A percentile compares a stretch with the other conserved stretches of the same genome.
Conservation (phyloP, 2,888 invertebrate genomes). For the Vandiemenella viatica region DNA sequence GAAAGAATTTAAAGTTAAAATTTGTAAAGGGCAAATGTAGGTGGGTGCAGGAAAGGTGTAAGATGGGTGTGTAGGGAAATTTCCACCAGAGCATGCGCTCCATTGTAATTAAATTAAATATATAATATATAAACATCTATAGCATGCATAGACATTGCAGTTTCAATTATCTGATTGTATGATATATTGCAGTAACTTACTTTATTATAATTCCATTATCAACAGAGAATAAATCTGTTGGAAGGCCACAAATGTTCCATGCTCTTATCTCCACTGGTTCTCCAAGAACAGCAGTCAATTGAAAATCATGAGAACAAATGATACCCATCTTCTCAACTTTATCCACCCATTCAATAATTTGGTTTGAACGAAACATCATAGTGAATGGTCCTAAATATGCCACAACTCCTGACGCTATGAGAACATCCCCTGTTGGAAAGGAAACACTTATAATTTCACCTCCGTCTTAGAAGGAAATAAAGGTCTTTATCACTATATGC, state of each 20-base stretch:
- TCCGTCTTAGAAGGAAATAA: neutral
- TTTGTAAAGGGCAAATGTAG: too few species aligned
- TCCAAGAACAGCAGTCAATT: slow-evolving; percentile 63
- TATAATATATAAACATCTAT: too few species aligned
- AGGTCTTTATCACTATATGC: too few species aligned
- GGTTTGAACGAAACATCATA: slow-evolving; percentile 47
- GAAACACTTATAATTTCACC: slow-evolving; percentile 12
- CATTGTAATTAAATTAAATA: too few species aligned
- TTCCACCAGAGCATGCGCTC: too few species aligned
- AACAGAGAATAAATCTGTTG: slow-evolving; percentile 74
- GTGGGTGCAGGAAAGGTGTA: too few species aligned
- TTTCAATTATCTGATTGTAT: too few species aligned
- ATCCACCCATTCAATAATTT: slow-evolving; percentile 59
- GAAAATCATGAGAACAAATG: slow-evolving; percentile 60
- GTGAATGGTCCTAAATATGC: slow-evolving; percentile 87
- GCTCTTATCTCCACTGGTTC: slow-evolving; percentile 76
- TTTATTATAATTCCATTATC: slow-evolving; percentile 86
- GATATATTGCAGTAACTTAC: too few species aligned
- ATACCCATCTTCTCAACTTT: slow-evolving; percentile 53
- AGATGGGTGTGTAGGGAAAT: too few species aligned
- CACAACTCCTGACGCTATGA: slow-evolving; percentile 76
- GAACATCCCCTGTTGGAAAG: slow-evolving; percentile 60
- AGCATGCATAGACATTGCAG: too few species aligned
- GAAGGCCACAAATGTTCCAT: slow-evolving; percentile 83
- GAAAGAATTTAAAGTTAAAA: too few species aligned